A percentile compares a stretch with the other conserved stretches of the same genome.
Conservation (phyloP, 92 coral and sea anemone species). For the Meandrina meandrites region DNA sequence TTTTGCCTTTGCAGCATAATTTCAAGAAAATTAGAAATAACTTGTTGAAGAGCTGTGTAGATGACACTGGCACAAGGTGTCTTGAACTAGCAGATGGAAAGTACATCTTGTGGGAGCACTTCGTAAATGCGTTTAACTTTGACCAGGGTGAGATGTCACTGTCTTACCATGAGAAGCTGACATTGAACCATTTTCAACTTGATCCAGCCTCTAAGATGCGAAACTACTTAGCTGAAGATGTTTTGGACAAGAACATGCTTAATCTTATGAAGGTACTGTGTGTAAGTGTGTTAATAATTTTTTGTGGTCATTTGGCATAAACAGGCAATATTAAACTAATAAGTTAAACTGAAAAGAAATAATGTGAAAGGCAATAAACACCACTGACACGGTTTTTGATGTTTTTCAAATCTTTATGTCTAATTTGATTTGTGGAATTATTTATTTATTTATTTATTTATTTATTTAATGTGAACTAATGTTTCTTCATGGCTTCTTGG, state of each 20-base stretch:
- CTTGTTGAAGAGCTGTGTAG: conserved; percentile 34
- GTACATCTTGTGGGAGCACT: conserved; percentile 40
- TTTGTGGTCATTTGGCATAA: too few species aligned
- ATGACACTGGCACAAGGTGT: conserved; percentile 20
- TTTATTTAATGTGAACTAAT: too few species aligned
- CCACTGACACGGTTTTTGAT: too few species aligned
- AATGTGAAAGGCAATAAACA: too few species aligned
- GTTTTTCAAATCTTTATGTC: too few species aligned
- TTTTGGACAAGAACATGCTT: conserved; percentile 51
- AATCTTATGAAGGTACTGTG: conserved; percentile 46
- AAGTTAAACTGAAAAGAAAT: too few species aligned
- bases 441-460: too few species aligned
- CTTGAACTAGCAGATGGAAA: conserved; percentile 12
- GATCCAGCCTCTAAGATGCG: conserved; percentile 51
- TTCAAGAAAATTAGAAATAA: conserved; percentile 51
- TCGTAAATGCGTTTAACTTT: conserved; percentile 30
- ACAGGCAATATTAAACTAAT: too few species aligned
- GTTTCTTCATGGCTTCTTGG: too few species aligned
- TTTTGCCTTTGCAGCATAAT: too few species aligned
- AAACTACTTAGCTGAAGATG: conserved; percentile 58
- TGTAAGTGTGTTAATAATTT: too few species aligned
- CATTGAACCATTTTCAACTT: conserved; percentile 39
- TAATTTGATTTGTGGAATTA: too few species aligned
- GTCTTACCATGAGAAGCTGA: conserved; percentile 40
- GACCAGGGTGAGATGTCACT: conserved; percentile 49